Evolutionary conservation across 2,113 vertebrate species (phyloP).

Genomic region (Actenoides lindsayi): DNA sequence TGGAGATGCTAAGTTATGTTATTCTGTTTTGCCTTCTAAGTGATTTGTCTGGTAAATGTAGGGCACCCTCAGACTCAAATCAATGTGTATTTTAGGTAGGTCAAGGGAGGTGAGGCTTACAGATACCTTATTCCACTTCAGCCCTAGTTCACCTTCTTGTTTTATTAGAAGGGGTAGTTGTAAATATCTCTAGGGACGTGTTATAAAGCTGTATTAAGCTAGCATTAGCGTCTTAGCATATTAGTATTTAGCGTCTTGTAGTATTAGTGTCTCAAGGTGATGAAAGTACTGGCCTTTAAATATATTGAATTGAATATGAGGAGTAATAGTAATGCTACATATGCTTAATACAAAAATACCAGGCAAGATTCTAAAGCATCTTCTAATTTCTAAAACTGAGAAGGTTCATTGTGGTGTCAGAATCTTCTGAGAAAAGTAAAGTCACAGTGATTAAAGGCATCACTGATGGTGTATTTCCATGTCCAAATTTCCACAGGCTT

Average conservation of each 20-base stretch:
- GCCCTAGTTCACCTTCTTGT: not conserved
- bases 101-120: not conserved
- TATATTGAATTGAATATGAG: not conserved
- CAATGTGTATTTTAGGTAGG: not conserved
- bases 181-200: slow-evolving; percentile 40
- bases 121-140: slow-evolving; percentile 17
- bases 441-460: not conserved
- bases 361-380: not conserved
- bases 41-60: not conserved
- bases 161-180: slow-evolving; percentile 38
- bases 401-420: not conserved
- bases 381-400: not conserved
- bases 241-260: slow-evolving; percentile 22
- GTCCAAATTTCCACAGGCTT: not conserved
- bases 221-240: slow-evolving; percentile 35
- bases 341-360: not conserved
- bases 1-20: not conserved
- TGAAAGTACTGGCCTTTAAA: slow-evolving; percentile 34
- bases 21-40: not conserved
- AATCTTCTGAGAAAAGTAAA: not conserved
- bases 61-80: not conserved
- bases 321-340: not conserved
- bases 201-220: slow-evolving; percentile 65
- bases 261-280: slow-evolving; percentile 44
- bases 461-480: not conserved